A percentile compares a stretch with the other conserved stretches of the same genome.
These are phyloP conservation scores for Microcebus murinus DNA, from an alignment of 2,113 vertebrate species.

Conservation along the genomic window DNA sequence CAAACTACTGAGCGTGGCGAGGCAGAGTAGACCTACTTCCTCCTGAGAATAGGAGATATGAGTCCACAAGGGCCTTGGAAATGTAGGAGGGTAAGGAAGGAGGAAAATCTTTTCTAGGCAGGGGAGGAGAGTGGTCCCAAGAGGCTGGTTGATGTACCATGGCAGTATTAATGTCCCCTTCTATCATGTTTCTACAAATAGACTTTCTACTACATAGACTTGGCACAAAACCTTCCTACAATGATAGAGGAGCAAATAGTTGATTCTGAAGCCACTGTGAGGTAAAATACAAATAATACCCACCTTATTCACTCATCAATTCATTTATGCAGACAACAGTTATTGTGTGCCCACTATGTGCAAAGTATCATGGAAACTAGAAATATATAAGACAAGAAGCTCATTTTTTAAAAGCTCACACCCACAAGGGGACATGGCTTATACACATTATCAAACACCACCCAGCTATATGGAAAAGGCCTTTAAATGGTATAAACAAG, in stretches of 20 bases:
- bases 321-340: background rate
- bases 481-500: background rate
- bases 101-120: background rate
- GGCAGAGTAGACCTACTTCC: background rate
- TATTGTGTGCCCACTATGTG: background rate
- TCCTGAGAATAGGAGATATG: background rate
- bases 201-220: background rate
- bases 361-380: background rate
- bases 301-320: background rate
- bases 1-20: background rate
- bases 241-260: background rate
- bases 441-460: background rate
- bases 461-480: background rate
- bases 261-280: constrained; percentile 1
- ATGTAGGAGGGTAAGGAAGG: background rate
- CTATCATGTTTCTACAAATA: background rate
- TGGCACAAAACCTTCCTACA: background rate
- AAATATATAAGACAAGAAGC: background rate
- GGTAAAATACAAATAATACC: constrained; percentile 9
- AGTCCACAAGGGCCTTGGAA: background rate
- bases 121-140: background rate
- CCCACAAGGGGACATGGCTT: background rate
- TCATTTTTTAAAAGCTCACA: constrained; percentile 18
- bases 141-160: background rate
- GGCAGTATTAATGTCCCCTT: background rate